Percentiles rank a stretch among this genome's conserved stretches.
Conservation (phyloP, 2,888 invertebrate species). For the Microchrysa polita region DNA sequence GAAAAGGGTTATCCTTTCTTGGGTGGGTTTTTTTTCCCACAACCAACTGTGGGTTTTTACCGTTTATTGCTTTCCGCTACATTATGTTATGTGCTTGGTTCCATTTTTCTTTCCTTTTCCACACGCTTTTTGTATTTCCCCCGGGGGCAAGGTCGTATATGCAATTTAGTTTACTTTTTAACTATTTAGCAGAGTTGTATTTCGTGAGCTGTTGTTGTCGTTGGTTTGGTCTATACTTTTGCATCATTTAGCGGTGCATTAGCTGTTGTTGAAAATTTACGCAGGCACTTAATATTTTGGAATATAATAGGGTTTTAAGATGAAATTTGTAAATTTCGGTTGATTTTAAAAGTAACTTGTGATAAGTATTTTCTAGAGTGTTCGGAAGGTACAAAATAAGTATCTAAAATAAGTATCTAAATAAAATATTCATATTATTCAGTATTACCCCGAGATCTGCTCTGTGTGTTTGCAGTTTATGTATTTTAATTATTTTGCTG, state of each 20-base stretch:
- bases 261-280: not conserved
- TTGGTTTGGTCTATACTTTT: not conserved
- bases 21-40: not conserved
- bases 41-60: not conserved
- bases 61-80: not conserved
- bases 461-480: no score
- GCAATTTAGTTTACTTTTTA: constrained; percentile 31
- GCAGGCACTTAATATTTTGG: not conserved
- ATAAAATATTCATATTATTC: no score
- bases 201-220: not conserved
- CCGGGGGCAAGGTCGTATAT: constrained; percentile 25
- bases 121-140: not conserved
- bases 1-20: constrained; percentile 6
- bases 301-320: no score
- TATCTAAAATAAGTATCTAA: no score
- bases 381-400: no score
- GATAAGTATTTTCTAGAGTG: no score
- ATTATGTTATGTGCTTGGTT: not conserved
- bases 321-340: no score
- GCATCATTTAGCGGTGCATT: not conserved
- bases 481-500: no score
- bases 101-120: not conserved
- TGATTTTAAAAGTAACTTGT: no score
- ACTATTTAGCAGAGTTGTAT: constrained; percentile 9
- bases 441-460: no score